Conservation (phyloP, 2,113 vertebrate genomes). For the Herpetotheres cachinnans region DNA sequence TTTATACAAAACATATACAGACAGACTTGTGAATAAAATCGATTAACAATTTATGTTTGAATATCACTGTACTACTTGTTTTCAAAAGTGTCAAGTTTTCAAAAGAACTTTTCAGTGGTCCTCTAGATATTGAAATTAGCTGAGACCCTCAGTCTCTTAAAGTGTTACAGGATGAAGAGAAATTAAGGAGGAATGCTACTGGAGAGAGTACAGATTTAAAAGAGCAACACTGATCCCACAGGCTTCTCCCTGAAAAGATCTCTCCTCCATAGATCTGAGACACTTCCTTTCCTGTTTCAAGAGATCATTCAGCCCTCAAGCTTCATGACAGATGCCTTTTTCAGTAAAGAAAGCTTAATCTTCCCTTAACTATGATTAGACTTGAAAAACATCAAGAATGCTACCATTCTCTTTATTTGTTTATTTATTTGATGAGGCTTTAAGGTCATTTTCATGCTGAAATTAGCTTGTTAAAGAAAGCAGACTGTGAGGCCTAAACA, state of each 20-base stretch:
- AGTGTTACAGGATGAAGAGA: background rate
- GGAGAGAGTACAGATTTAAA: background rate
- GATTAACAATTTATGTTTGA: background rate
- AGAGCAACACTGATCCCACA: background rate
- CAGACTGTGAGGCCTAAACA: background rate
- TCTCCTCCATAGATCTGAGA: background rate
- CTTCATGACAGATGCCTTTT: background rate
- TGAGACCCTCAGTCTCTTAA: background rate
- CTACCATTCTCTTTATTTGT: background rate
- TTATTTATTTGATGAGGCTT: background rate
- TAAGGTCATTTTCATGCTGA: background rate
- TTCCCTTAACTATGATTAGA: background rate
- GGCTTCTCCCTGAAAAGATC: background rate
- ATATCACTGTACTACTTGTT: background rate
- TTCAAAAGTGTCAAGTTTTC: background rate
- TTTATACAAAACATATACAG: background rate
- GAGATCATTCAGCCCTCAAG: background rate
- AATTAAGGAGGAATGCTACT: background rate
- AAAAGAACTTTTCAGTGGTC: background rate
- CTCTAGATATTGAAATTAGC: background rate
- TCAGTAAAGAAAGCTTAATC: background rate
- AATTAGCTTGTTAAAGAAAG: background rate
- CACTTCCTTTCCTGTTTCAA: background rate
- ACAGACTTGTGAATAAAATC: background rate
- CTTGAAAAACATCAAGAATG: background rate